phyloP scores from a whole-genome alignment of 2,888 invertebrate genomes.

The Chironomus riparius region DNA sequence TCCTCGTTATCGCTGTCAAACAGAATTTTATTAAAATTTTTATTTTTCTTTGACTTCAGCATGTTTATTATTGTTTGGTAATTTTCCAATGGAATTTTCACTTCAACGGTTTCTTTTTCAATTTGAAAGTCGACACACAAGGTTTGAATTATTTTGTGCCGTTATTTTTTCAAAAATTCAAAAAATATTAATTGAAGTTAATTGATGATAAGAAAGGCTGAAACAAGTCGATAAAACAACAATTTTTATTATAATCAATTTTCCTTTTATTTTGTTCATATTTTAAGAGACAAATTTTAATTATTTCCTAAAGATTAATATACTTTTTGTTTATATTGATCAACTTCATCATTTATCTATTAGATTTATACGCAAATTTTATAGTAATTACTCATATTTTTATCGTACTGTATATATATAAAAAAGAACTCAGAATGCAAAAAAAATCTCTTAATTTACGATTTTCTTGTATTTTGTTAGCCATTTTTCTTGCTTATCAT shows the following conservation, averaged over 20 bases:
- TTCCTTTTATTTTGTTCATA: background rate
- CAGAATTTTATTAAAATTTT: background rate
- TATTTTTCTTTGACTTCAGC: background rate
- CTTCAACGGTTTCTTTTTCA: too few species aligned
- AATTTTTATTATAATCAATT: background rate
- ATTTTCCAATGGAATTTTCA: too few species aligned
- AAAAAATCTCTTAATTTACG: background rate
- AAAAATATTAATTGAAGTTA: background rate
- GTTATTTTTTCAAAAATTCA: background rate
- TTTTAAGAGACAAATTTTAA: background rate
- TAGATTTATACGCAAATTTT: background rate
- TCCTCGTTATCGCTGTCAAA: slow-evolving; percentile 37
- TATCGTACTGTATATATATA: too few species aligned
- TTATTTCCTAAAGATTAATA: background rate
- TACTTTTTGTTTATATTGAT: background rate
- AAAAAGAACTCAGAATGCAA: background rate
- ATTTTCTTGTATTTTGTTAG: background rate
- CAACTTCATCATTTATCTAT: background rate
- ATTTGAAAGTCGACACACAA: background rate
- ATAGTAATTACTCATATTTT: too few species aligned
- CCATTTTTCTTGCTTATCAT: background rate
- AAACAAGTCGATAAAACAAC: background rate
- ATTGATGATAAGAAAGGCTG: background rate
- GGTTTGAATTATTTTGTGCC: background rate
- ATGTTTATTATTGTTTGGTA: background rate